Conservation (phyloP, 2,888 invertebrate species). For the Leptopilina syphax region DNA sequence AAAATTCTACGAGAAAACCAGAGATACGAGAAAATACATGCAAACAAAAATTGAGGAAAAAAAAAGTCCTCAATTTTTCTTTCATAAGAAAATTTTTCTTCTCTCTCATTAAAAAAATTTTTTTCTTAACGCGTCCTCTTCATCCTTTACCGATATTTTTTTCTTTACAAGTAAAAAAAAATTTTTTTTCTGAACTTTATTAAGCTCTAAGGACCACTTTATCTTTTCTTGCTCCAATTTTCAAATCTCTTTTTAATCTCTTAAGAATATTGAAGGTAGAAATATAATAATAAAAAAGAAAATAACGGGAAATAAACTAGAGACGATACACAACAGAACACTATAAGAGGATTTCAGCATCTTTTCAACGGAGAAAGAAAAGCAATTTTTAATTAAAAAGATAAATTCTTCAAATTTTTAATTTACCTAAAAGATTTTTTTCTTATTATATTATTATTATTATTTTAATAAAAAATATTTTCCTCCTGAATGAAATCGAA, state of each 20-base stretch:
- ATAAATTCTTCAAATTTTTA: not conserved
- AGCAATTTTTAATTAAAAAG: not conserved
- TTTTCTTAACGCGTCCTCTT: not conserved
- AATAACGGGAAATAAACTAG: not conserved
- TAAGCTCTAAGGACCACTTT: slow-evolving; percentile 17
- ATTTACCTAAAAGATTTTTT: not conserved
- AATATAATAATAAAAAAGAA: not conserved
- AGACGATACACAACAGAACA: not conserved
- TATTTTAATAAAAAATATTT: too few species aligned
- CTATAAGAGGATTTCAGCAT: not conserved
- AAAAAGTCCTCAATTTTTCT: not conserved
- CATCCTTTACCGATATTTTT: not conserved
- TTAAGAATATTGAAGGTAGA: slow-evolving; percentile 5
- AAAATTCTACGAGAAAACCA: not conserved
- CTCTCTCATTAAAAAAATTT: not conserved
- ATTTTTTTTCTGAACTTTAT: not conserved
- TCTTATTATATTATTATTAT: too few species aligned
- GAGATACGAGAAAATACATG: not conserved
- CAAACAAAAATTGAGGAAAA: not conserved
- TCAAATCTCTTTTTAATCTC: slow-evolving; percentile 8
- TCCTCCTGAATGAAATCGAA: too few species aligned
- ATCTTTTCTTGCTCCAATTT: slow-evolving; percentile 12
- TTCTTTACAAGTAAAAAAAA: slow-evolving; percentile 6
- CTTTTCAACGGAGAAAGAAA: not conserved
- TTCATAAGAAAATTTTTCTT: not conserved